Evolutionary conservation across 2,888 invertebrate species (phyloP).

Genomic region (Rhingia rostrata): DNA sequence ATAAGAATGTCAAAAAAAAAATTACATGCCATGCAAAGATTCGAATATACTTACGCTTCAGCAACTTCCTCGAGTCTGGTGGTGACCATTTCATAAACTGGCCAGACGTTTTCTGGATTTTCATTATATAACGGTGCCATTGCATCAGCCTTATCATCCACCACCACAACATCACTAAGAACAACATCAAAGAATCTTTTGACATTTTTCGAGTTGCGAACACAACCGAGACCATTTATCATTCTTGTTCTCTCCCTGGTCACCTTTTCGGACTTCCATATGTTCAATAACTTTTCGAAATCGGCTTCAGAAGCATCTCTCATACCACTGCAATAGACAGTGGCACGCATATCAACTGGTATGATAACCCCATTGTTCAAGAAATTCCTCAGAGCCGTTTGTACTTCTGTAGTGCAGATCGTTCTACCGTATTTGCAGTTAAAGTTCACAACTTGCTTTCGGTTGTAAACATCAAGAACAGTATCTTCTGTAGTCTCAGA

Average conservation of each 20-base stretch:
- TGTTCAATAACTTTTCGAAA: slow-evolving; percentile 86
- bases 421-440: slow-evolving; percentile 86
- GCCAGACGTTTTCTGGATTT: slow-evolving; percentile 81
- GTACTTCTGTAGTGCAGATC: slow-evolving; percentile 85
- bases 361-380: slow-evolving; percentile 81
- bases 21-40: not conserved
- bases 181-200: slow-evolving; percentile 83
- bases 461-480: slow-evolving; percentile 85
- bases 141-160: slow-evolving; percentile 75
- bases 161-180: slow-evolving; percentile 78
- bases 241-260: slow-evolving; percentile 87
- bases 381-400: slow-evolving; percentile 80
- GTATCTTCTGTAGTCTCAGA: slow-evolving; percentile 81
- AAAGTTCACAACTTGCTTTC: slow-evolving; percentile 85
- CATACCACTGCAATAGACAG: slow-evolving; percentile 90
- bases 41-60: slow-evolving; percentile 75
- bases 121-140: slow-evolving; percentile 83
- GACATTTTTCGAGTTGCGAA: slow-evolving; percentile 84
- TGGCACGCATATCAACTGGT: slow-evolving; percentile 86
- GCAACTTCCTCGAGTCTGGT: slow-evolving; percentile 73
- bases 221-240: slow-evolving; percentile 87
- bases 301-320: slow-evolving; percentile 85
- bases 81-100: slow-evolving; percentile 76
- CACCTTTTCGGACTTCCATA: slow-evolving; percentile 85
- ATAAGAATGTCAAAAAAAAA: slow-evolving; percentile 11